Evolutionary conservation across 2,797 vertebrate genomes (phyloP).

Genomic region (Trachurus trachurus): DNA sequence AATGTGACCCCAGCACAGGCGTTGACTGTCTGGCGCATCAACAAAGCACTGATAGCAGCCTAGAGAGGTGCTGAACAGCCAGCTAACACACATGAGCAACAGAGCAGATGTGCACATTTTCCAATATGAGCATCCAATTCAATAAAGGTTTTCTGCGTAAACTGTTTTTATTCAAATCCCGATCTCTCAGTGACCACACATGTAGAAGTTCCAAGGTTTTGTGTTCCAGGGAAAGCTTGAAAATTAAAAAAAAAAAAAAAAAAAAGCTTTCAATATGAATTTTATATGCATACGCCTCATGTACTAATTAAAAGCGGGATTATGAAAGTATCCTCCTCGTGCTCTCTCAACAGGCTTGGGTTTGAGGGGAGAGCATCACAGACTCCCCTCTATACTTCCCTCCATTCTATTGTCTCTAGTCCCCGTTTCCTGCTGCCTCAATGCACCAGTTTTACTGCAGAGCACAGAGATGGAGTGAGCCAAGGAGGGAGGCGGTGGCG

Average conservation of each 20-base stretch:
- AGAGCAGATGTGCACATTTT: slow-evolving; percentile 62
- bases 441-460: slow-evolving; percentile 88
- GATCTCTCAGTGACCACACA: slow-evolving; percentile 30
- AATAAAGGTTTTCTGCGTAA: neutral
- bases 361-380: slow-evolving; percentile 48
- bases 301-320: slow-evolving; percentile 11
- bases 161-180: slow-evolving; percentile 59
- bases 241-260: too few relatives aligned
- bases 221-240: slow-evolving; percentile 4
- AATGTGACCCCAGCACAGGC: slow-evolving; percentile 77
- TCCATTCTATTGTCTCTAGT: slow-evolving; percentile 79
- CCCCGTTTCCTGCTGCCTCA: slow-evolving; percentile 82
- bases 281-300: slow-evolving; percentile 7
- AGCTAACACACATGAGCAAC: slow-evolving; percentile 54
- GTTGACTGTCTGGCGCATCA: slow-evolving; percentile 23
- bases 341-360: slow-evolving; percentile 22
- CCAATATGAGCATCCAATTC: slow-evolving; percentile 26
- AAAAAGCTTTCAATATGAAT: slow-evolving; percentile 14
- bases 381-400: slow-evolving; percentile 58
- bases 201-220: slow-evolving; percentile 23
- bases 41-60: slow-evolving; percentile 83
- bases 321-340: slow-evolving; percentile 10
- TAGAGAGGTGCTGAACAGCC: slow-evolving; percentile 47
- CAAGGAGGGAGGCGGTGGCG: slow-evolving; percentile 65
- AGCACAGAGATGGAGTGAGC: slow-evolving; percentile 80